Evolutionary conservation across 2,797 vertebrate species (phyloP), one percentile per base, ranked within the genome.

Genomic region (Eulemur albifrons): DNA sequence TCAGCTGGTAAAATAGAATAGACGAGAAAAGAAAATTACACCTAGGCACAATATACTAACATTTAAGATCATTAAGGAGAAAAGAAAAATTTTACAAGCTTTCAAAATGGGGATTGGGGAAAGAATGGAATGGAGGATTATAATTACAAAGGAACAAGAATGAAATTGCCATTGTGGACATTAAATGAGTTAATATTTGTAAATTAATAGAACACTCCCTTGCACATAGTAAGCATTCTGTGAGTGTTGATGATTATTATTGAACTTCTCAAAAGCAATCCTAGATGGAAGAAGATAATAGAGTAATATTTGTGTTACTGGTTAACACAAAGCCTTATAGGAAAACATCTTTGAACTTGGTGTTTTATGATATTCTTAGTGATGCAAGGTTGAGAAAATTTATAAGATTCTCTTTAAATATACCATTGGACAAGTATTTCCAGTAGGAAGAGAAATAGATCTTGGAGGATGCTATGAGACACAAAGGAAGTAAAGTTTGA

Each of bases 341-440:
- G 23, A 96, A 75, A 86, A 88, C 3, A 43, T 81, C 25, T 85
- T 84, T 89, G 38, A 92, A 67, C 4, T 81, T 87, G n/a, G 40
- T 52, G 6, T 77, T 86, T 95, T 87, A 63, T 75, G 40, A 79
- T 89, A 96, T 82, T 90, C 32, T 82, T 35, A 81, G 32, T 89
- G 57, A 35, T 32, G 17, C 18, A 77, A 87, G 10, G n/a, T 17
- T 82, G 3, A 77, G 38, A 90, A 93, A 83, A 70, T 43, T n/a
- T n/a, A 30, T 90, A 59, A 50, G 40, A 90, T 52, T 89, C 30
- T 84, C 75, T 63, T 81, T 54, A 89, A 86, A 75, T 35, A 59
- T 7, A 25, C 17, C 32, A 5, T 70, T 43, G 18, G 50, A 65
- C 45, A 93, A 63, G 38, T 81, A 90, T 82, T 90, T 93, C 38